These are phyloP conservation scores for Pediacus dermestoides DNA, from an alignment of 2,888 invertebrate species.

Conservation along the genomic window DNA sequence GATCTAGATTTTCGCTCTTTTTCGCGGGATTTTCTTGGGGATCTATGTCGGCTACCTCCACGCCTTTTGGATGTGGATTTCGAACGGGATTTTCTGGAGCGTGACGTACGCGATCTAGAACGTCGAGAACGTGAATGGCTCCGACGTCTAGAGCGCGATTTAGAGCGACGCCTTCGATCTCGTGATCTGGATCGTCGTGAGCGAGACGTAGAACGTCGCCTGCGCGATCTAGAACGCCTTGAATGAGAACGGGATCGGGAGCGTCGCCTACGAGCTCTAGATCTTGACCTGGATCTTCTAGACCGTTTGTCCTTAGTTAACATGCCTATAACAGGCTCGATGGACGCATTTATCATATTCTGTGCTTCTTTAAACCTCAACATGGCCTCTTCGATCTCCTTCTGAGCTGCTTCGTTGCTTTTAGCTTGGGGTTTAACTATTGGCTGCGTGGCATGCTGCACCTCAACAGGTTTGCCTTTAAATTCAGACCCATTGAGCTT, in stretches of 20 bases:
- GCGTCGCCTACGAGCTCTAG: constrained; percentile 51
- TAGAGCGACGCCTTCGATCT: constrained; percentile 58
- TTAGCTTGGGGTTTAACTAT: constrained; percentile 92
- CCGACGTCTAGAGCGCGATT: constrained; percentile 49
- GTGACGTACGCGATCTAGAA: constrained; percentile 31
- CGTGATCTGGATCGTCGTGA: constrained; percentile 53
- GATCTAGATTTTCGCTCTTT: constrained; percentile 20
- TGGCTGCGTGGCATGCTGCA: constrained; percentile 88
- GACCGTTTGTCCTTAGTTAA: constrained; percentile 77
- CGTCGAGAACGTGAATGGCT: constrained; percentile 31
- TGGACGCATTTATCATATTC: constrained; percentile 88
- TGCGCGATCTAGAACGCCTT: constrained; percentile 36
- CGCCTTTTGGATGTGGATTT: constrained; percentile 47
- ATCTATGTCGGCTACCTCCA: constrained; percentile 1
- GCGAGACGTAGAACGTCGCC: constrained; percentile 58
- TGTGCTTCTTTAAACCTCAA: constrained; percentile 94
- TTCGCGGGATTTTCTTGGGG: constrained; percentile 24
- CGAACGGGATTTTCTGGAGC: constrained; percentile 42
- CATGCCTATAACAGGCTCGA: constrained; percentile 86
- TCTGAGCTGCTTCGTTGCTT: constrained; percentile 91
- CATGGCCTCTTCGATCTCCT: constrained; percentile 97
- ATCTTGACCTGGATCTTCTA: constrained; percentile 44
- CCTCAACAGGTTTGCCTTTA: constrained; percentile 64
- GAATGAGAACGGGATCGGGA: constrained; percentile 61
- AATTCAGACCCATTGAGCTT: constrained; percentile 77